These are phyloP conservation scores for Pholis gunnellus DNA, from an alignment of 2,113 vertebrate genomes.

Conservation along the genomic window DNA sequence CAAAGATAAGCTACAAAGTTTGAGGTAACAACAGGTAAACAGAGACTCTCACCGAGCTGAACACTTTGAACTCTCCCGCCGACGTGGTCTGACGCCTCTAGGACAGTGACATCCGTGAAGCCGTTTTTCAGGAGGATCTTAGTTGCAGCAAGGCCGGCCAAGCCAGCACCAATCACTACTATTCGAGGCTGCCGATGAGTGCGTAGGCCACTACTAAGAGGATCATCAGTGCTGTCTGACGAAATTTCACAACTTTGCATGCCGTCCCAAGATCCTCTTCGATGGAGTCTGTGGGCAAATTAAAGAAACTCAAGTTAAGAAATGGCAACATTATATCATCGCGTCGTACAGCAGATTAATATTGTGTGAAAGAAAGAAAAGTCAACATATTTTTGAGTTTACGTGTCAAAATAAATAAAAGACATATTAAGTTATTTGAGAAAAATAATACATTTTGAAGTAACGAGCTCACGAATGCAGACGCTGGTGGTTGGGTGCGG, in stretches of 20 bases:
- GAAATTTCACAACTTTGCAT: conserved; percentile 99
- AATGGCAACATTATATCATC: background rate
- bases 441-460: background rate
- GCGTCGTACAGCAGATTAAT: background rate
- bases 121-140: conserved; percentile 93
- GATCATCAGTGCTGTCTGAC: conserved; percentile 99
- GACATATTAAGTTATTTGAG: background rate
- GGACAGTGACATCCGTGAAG: conserved; percentile 96
- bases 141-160: conserved; percentile 94
- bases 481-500: background rate
- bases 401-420: background rate
- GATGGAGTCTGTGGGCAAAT: conserved; percentile 87
- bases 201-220: conserved; percentile 94
- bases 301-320: background rate
- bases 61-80: conserved; percentile 96
- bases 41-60: conserved; percentile 88
- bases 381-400: background rate
- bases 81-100: conserved; percentile 94
- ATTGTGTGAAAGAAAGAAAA: background rate
- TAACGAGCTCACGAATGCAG: background rate
- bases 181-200: conserved; percentile 97
- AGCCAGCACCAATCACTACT: conserved; percentile 96
- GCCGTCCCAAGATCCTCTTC: conserved; percentile 96
- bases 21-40: background rate
- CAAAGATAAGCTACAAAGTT: background rate